These are phyloP conservation scores for Diarsia dahlii DNA, from an alignment of 2,888 invertebrate genomes.

Conservation along the genomic window DNA sequence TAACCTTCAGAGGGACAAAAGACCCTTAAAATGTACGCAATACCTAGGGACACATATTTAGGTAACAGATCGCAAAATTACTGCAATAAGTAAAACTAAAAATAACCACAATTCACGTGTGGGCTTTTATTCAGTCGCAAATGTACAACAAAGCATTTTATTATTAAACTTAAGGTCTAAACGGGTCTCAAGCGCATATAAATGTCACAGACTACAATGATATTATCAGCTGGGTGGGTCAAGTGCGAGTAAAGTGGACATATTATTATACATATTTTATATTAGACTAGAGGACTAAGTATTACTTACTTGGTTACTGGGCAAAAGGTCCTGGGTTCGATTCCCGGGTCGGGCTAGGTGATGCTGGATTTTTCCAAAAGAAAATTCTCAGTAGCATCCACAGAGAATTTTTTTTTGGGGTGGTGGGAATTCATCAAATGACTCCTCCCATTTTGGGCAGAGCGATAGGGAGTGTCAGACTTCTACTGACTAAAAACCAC, in stretches of 20 bases:
- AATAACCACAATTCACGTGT: constrained; percentile 4
- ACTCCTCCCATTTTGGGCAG: too few species aligned
- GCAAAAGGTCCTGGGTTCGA: too few species aligned
- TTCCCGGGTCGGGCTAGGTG: too few species aligned
- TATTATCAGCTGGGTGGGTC: constrained; percentile 7
- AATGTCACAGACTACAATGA: constrained; percentile 18
- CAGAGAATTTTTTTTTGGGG: too few species aligned
- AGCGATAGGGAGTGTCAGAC: too few species aligned
- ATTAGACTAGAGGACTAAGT: too few species aligned
- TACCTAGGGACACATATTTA: neutral
- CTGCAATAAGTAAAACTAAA: neutral
- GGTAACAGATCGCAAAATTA: neutral
- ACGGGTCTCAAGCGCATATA: constrained; percentile 6
- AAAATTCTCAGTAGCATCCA: too few species aligned
- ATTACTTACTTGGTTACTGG: too few species aligned
- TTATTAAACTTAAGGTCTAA: constrained; percentile 7
- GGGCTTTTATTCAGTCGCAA: constrained; percentile 22
- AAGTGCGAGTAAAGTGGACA: neutral
- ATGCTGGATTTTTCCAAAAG: too few species aligned
- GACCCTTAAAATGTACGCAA: neutral
- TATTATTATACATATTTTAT: neutral
- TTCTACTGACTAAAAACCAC: too few species aligned
- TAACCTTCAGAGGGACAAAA: neutral
- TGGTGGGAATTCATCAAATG: too few species aligned
- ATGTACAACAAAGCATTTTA: constrained; percentile 27